Evolutionary conservation across 2,113 vertebrate species (phyloP), one percentile per base, ranked within the genome.

Genomic region (Leptosomus discolor): DNA sequence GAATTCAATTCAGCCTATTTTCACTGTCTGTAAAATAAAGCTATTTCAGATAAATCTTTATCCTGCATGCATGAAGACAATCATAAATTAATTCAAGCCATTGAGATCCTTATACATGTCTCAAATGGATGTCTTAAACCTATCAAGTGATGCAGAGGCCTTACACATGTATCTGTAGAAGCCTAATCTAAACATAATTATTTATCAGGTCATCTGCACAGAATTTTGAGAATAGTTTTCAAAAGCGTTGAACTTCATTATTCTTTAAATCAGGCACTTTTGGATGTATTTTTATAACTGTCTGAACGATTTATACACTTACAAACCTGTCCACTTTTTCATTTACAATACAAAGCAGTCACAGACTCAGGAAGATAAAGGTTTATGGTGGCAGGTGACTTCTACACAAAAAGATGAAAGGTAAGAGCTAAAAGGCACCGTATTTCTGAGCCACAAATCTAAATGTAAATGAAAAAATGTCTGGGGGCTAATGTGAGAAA

Each of bases 361-460:
- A 78, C 21, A 81, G 48, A 45, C 56, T 78, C 10, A 3, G 51
- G 46, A 93, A 84, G 68, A 89, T 85, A 94, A 91, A 87, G 69
- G 80, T 89, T 95, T 97, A 89, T 69, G 69, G 50, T 94, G 76
- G 76, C 89, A 95, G 86, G 86, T 96, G 84, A 87, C 36, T 82
- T 53, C 60, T 84, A 67, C 39, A 76, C 63, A 79, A 71, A 82
- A 78, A 94, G 83, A 92, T 71, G 85, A 81, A 95, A 94, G 86
- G 43, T 92, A 95, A 90, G 50, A 91, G 61, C 73, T 91, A 76
- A 89, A 94, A 94, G 69, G 50, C 61, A 74, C 54, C 2, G 5
- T 26, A 65, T 48, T 92, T 82, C 50, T 60, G 20, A 95, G 50
- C 20, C 7, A 8, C 84, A 92, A 88, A 95, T 82, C 53, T 85